phyloP scores from a whole-genome alignment of 2,888 invertebrate genomes.

The Lepeophtheirus nordmannii region DNA sequence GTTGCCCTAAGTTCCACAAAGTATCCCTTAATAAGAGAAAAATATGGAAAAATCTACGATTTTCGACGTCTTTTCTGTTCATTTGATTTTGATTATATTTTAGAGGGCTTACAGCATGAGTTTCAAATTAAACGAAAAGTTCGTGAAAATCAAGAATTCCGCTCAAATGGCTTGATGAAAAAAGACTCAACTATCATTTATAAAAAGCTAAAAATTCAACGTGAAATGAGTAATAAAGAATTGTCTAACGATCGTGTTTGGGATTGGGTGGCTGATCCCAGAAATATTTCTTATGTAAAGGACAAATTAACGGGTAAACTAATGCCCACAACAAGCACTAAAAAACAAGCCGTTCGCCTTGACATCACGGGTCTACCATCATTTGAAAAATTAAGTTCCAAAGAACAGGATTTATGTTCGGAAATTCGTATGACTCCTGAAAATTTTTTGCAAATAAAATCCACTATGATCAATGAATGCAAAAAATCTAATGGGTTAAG shows the following conservation, averaged over 20 bases:
- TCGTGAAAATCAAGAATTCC: slow-evolving; percentile 38
- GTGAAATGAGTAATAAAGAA: slow-evolving; percentile 43
- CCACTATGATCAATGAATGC: slow-evolving; percentile 55
- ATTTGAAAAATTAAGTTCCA: slow-evolving; percentile 51
- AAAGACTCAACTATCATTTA: slow-evolving; percentile 48
- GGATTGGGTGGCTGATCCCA: neutral
- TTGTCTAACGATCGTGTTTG: slow-evolving; percentile 29
- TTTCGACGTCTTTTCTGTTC: slow-evolving; percentile 61
- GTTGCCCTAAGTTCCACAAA: slow-evolving; percentile 48
- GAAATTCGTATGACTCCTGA: slow-evolving; percentile 55
- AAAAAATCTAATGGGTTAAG: slow-evolving; percentile 55
- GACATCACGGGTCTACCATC: slow-evolving; percentile 59
- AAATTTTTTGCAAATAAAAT: slow-evolving; percentile 60
- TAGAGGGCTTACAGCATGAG: slow-evolving; percentile 58
- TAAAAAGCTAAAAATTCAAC: slow-evolving; percentile 46
- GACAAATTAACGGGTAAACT: neutral
- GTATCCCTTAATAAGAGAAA: slow-evolving; percentile 40
- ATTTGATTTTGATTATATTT: slow-evolving; percentile 54
- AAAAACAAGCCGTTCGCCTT: slow-evolving; percentile 36
- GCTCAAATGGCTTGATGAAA: slow-evolving; percentile 53
- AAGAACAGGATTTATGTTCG: slow-evolving; percentile 62
- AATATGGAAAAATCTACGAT: slow-evolving; percentile 46
- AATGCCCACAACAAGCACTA: slow-evolving; percentile 29
- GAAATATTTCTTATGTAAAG: neutral
- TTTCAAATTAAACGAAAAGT: slow-evolving; percentile 47